These are phyloP conservation scores for Axea sp. DNA, from an alignment of 2,888 invertebrate species.

Conservation along the genomic window DNA sequence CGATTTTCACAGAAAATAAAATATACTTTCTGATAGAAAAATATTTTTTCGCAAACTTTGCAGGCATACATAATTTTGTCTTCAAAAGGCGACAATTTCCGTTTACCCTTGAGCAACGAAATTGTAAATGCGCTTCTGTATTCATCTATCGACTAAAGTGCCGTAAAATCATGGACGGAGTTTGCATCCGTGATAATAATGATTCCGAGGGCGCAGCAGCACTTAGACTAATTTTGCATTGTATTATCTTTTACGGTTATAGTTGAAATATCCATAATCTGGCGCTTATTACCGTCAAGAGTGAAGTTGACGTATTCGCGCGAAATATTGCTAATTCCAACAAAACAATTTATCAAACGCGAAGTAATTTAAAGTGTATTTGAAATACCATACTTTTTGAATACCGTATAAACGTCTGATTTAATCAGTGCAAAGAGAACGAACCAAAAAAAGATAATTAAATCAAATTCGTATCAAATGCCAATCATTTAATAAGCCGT, in stretches of 20 bases:
- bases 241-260: conserved; percentile 34
- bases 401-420: no score
- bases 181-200: conserved; percentile 13
- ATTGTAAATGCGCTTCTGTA: no score
- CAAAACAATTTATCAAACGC: conserved; percentile 1
- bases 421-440: no score
- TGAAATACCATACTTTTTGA: no score
- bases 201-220: conserved; percentile 4
- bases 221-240: conserved; percentile 33
- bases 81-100: no score
- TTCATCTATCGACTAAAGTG: conserved; percentile 13
- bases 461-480: conserved; percentile 2
- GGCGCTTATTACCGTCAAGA: conserved; percentile 3
- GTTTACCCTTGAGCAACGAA: no score
- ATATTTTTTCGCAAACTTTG: no score
- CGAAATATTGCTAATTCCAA: conserved; percentile 6
- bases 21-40: no score
- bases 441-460: neutral
- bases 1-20: no score
- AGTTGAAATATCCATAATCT: conserved; percentile 19
- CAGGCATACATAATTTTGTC: no score
- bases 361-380: no score
- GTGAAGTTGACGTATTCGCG: conserved; percentile 24
- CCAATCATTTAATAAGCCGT: conserved; percentile 31
- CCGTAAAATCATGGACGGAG: conserved; percentile 24